Conservation (phyloP, 2,113 vertebrate genomes). For the Sigmodon hispidus region DNA sequence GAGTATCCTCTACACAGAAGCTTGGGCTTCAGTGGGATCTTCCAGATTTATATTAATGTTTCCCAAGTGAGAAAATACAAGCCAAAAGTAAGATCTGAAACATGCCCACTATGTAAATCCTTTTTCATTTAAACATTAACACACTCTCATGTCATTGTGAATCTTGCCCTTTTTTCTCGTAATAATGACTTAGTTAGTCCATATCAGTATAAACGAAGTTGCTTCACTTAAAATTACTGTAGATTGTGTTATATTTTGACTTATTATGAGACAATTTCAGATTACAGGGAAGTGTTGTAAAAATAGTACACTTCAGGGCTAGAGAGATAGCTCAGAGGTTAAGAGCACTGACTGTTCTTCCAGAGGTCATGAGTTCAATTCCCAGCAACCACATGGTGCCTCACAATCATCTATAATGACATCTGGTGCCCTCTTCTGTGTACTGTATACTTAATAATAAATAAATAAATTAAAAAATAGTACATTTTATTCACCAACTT, state of each 20-base stretch:
- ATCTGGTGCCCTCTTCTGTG: too few species aligned
- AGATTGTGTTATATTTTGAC: background rate
- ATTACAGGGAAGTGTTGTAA: background rate
- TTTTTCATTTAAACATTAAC: background rate
- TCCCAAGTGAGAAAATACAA: background rate
- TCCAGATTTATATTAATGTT: background rate
- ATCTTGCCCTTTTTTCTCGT: background rate
- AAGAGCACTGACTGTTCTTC: too few species aligned
- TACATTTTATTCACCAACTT: background rate
- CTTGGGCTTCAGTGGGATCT: background rate
- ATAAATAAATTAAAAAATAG: too few species aligned
- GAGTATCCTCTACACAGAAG: background rate
- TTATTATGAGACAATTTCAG: background rate
- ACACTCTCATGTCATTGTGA: background rate
- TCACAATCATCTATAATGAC: too few species aligned
- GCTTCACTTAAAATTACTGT: background rate
- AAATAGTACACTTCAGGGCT: too few species aligned
- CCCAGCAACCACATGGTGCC: too few species aligned
- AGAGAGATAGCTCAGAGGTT: too few species aligned
- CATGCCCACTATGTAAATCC: background rate
- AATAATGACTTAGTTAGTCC: background rate
- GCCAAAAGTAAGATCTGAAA: background rate
- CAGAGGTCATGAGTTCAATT: too few species aligned
- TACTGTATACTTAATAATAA: too few species aligned
- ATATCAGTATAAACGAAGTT: background rate